These are phyloP conservation scores for Myocastor coypus DNA, from an alignment of 2,113 vertebrate species.

Conservation along the genomic window DNA sequence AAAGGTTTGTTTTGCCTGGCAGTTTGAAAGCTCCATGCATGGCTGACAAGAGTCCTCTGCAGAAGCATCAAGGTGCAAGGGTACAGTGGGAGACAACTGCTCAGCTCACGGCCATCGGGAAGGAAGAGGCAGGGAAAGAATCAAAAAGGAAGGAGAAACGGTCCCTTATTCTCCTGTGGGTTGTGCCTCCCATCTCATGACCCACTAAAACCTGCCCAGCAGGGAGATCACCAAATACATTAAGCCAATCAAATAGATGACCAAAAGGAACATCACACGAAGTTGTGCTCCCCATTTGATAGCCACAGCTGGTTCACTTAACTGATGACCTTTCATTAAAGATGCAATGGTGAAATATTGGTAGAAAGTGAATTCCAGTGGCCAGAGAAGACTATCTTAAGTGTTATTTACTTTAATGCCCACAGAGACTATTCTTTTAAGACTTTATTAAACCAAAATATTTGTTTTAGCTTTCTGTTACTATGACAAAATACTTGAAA, in stretches of 20 bases:
- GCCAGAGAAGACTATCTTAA: not conserved
- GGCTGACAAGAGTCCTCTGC: not conserved
- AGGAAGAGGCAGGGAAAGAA: not conserved
- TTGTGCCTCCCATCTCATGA: not conserved
- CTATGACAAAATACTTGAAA: not conserved
- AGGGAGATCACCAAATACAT: not conserved
- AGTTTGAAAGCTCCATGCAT: not conserved
- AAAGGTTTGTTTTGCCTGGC: not conserved
- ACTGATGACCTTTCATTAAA: not conserved
- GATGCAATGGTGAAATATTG: conserved; percentile 8
- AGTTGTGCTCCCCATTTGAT: not conserved
- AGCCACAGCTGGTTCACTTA: not conserved
- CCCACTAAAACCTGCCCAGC: not conserved
- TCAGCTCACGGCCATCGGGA: not conserved
- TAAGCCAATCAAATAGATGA: not conserved
- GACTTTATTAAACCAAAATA: not conserved
- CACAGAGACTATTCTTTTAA: not conserved
- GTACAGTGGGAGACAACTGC: not conserved
- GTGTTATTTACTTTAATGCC: conserved; percentile 16
- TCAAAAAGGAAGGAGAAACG: not conserved
- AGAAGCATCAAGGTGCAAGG: not conserved
- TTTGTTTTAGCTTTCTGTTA: not conserved
- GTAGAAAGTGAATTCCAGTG: conserved; percentile 4
- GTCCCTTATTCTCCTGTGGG: too few species aligned
- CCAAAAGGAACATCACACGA: not conserved